Evolutionary conservation across 92 coral and sea anemone species (phyloP).

Genomic region (Diadumene lineata): DNA sequence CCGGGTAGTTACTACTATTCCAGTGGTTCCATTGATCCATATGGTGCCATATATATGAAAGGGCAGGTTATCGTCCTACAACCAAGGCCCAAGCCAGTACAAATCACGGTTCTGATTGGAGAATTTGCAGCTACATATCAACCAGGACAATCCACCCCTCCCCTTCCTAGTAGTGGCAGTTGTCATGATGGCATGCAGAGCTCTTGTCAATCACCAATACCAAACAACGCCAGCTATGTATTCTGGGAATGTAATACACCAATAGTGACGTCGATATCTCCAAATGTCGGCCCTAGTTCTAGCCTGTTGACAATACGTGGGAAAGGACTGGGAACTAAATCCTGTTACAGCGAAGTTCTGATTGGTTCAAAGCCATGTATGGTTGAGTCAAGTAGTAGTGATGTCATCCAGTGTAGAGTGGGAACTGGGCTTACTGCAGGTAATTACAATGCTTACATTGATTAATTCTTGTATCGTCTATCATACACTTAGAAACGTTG

Average conservation of each 20-base stretch:
- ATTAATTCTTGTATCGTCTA: too few species aligned
- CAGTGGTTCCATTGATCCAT: constrained; percentile 73
- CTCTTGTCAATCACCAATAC: constrained; percentile 35
- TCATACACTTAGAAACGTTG: too few species aligned
- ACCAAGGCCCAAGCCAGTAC: constrained; percentile 26
- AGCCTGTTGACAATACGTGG: constrained; percentile 69
- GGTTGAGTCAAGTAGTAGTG: constrained; percentile 41
- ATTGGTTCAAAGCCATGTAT: constrained; percentile 60
- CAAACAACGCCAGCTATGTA: constrained; percentile 34
- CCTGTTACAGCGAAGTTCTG: constrained; percentile 59
- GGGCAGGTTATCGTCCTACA: constrained; percentile 62
- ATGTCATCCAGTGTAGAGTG: constrained; percentile 62
- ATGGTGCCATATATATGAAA: constrained; percentile 72
- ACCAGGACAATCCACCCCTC: constrained; percentile 22
- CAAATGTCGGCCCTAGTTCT: constrained; percentile 66
- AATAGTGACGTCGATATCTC: constrained; percentile 65
- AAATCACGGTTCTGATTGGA: constrained; percentile 48
- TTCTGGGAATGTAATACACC: constrained; percentile 80
- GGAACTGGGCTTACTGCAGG: constrained; percentile 52
- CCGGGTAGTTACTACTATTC: constrained; percentile 77
- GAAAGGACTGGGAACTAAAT: constrained; percentile 58
- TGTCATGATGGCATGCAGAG: constrained; percentile 51
- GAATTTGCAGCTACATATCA: constrained; percentile 42
- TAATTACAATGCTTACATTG: constrained; percentile 26
- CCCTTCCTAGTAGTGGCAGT: constrained; percentile 29